These are phyloP conservation scores for Ibidorhyncha struthersii DNA, from an alignment of 2,113 vertebrate genomes.

Conservation along the genomic window DNA sequence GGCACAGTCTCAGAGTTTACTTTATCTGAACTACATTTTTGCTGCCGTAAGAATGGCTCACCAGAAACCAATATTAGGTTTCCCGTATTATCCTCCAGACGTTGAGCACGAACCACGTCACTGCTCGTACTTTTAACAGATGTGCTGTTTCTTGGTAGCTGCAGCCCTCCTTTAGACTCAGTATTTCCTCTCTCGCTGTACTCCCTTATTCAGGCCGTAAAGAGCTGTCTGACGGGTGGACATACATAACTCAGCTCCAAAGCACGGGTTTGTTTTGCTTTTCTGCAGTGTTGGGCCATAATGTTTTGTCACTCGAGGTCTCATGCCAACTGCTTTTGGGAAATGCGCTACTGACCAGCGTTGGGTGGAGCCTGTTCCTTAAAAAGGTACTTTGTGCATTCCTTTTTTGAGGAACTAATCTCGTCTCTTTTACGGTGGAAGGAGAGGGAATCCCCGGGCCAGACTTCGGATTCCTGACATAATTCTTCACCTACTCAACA, in stretches of 20 bases:
- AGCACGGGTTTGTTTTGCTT: not conserved
- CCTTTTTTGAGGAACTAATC: not conserved
- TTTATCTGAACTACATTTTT: not conserved
- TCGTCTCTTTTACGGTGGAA: not conserved
- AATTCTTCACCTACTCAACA: conserved; percentile 4
- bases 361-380: not conserved
- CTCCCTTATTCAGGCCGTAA: not conserved
- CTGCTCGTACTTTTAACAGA: not conserved
- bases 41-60: not conserved
- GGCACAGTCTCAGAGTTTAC: not conserved
- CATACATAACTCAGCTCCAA: not conserved
- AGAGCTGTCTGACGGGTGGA: not conserved
- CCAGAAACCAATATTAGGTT: not conserved
- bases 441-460: not conserved
- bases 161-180: not conserved
- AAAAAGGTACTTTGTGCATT: not conserved
- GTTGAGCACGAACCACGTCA: accelerated
- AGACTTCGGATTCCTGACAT: conserved; percentile 9
- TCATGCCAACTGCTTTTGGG: not conserved
- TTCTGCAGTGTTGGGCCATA: not conserved
- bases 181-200: not conserved
- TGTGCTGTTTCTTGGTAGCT: not conserved
- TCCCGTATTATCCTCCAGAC: not conserved
- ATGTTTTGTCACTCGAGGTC: not conserved
- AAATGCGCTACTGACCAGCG: not conserved